A percentile compares a stretch with the other conserved stretches of the same genome.
phyloP scores from a whole-genome alignment of 2,113 vertebrate genomes.

The Anser cygnoides region DNA sequence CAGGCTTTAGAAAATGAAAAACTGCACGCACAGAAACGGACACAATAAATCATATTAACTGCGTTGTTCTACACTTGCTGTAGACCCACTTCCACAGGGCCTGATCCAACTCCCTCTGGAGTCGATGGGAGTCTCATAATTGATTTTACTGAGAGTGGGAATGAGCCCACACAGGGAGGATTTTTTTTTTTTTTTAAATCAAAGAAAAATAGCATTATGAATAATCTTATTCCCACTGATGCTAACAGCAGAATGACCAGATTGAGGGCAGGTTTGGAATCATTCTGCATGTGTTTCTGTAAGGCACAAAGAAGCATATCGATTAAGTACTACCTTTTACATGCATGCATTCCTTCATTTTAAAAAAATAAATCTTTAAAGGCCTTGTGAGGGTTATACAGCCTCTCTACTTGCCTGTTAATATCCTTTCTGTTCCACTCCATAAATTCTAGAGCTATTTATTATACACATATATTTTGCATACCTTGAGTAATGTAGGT shows the following conservation, averaged over 20 bases:
- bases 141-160: constrained; percentile 62
- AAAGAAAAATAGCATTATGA: not conserved
- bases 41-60: constrained; percentile 69
- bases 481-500: constrained; percentile 72
- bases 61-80: constrained; percentile 57
- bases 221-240: constrained; percentile 20
- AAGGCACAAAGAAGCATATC: constrained; percentile 52
- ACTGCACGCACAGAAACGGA: constrained; percentile 53
- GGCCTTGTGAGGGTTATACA: constrained; percentile 71
- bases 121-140: constrained; percentile 28
- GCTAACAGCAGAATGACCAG: constrained; percentile 33
- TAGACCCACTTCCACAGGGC: constrained; percentile 53
- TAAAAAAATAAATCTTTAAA: constrained; percentile 72
- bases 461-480: constrained; percentile 75
- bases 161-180: constrained; percentile 64
- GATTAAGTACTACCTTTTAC: constrained; percentile 55
- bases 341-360: constrained; percentile 67
- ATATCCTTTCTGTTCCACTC: constrained; percentile 75
- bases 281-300: constrained; percentile 21
- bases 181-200: not conserved
- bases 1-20: constrained; percentile 62
- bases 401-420: constrained; percentile 72
- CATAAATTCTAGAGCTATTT: constrained; percentile 73
- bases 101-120: constrained; percentile 51
- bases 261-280: constrained; percentile 49